Evolutionary conservation across 2,888 invertebrate species (phyloP).

Genomic region (Rosalia funebris): DNA sequence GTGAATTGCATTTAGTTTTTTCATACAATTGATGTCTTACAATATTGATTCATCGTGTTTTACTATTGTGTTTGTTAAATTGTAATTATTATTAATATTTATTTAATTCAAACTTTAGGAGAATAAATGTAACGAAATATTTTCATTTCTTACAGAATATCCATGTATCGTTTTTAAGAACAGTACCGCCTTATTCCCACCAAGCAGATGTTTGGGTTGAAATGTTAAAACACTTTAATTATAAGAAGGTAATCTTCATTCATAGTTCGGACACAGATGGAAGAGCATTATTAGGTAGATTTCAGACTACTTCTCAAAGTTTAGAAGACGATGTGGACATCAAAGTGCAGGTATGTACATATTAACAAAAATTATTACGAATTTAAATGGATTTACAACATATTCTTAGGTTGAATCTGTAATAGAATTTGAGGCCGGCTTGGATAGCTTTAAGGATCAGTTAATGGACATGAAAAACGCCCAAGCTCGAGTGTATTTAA

Average conservation of each 20-base stretch:
- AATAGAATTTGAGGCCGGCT: conserved; percentile 91
- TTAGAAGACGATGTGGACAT: conserved; percentile 92
- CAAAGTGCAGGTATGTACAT: conserved; percentile 74
- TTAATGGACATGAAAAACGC: conserved; percentile 83
- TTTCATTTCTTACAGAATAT: conserved; percentile 76
- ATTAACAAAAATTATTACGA: no score
- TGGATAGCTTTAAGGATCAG: conserved; percentile 84
- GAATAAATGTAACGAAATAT: no score
- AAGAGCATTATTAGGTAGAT: conserved; percentile 88
- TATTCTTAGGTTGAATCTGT: conserved; percentile 78
- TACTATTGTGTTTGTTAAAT: no score
- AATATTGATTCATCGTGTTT: no score
- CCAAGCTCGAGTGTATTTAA: conserved; percentile 89
- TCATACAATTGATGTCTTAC: no score
- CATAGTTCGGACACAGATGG: conserved; percentile 97
- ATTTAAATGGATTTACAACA: no score
- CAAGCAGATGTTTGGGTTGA: conserved; percentile 99
- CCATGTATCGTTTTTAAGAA: conserved; percentile 95
- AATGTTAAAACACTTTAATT: conserved; percentile 89
- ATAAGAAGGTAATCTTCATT: conserved; percentile 93
- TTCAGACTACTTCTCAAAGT: conserved; percentile 93
- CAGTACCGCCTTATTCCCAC: conserved; percentile 98
- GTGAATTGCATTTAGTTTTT: conserved; percentile 67
- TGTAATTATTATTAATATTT: no score
- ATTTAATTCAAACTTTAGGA: no score